Percentiles rank a stretch among this genome's conserved stretches.
phyloP scores from a whole-genome alignment of 1,140 invertebrate species.

The Drosophila eugracilis region DNA sequence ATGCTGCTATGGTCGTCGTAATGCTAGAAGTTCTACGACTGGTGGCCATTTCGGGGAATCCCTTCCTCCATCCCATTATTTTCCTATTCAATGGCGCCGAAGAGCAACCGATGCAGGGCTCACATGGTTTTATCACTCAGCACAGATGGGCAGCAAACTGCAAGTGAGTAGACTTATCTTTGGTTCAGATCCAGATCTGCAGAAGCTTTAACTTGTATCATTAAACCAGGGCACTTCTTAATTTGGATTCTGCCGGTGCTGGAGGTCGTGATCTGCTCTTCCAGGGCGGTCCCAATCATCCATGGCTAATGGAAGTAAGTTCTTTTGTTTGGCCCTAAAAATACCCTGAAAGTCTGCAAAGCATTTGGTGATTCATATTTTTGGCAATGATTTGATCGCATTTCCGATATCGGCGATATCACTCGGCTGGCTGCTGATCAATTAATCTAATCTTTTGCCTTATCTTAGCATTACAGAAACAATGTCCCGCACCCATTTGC shows the following conservation, averaged over 20 bases:
- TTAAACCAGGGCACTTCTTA: slow-evolving; percentile 92
- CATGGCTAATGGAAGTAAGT: slow-evolving; percentile 93
- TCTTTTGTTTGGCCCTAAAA: neutral
- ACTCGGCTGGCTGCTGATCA: slow-evolving; percentile 37
- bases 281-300: slow-evolving; percentile 95
- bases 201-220: slow-evolving; percentile 85
- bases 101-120: slow-evolving; percentile 86
- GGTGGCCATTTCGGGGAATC: slow-evolving; percentile 47
- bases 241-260: slow-evolving; percentile 96
- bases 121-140: slow-evolving; percentile 92
- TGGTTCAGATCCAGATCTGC: neutral
- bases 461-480: slow-evolving; percentile 90
- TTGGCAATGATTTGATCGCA: slow-evolving; percentile 10
- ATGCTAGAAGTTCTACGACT: slow-evolving; percentile 92
- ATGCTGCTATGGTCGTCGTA: slow-evolving; percentile 94
- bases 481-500: slow-evolving; percentile 92
- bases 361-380: slow-evolving; percentile 2
- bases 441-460: slow-evolving; percentile 86
- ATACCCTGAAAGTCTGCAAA: neutral
- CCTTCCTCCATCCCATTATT: slow-evolving; percentile 86
- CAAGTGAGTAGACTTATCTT: slow-evolving; percentile 57
- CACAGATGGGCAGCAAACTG: slow-evolving; percentile 90
- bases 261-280: slow-evolving; percentile 97
- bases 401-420: slow-evolving; percentile 30
- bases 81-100: slow-evolving; percentile 97